Evolutionary conservation across 2,113 vertebrate genomes (phyloP).

Genomic region (Festucalex cinctus): DNA sequence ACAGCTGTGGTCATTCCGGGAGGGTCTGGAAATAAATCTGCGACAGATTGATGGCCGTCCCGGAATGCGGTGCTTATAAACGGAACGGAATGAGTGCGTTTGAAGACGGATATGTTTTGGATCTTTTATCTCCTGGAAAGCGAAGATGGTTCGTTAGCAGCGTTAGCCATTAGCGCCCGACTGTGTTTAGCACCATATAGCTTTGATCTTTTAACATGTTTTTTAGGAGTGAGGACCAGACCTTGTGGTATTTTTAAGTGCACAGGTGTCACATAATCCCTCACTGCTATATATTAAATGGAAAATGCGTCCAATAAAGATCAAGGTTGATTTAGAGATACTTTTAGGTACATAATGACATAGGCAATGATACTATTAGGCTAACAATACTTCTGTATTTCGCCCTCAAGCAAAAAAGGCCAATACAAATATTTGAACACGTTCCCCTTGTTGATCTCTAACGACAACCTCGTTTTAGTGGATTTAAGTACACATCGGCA

Average conservation of each 20-base stretch:
- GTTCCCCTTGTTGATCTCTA: no score
- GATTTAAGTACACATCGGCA: no score
- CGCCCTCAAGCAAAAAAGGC: no score
- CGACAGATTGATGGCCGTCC: slow-evolving; percentile 82
- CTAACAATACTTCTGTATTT: no score
- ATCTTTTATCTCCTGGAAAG: slow-evolving; percentile 25
- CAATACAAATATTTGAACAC: no score
- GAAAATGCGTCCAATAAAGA: neutral
- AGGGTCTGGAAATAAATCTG: slow-evolving; percentile 76
- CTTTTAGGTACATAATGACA: no score
- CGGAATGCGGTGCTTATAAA: slow-evolving; percentile 82
- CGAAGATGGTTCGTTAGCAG: neutral
- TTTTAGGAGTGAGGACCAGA: neutral
- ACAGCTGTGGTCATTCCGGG: slow-evolving; percentile 81
- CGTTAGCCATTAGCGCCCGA: neutral
- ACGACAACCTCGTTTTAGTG: no score
- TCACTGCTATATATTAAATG: neutral
- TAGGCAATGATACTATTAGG: no score
- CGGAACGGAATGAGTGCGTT: slow-evolving; percentile 74
- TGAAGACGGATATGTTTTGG: slow-evolving; percentile 57
- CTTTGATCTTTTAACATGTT: neutral
- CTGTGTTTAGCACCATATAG: neutral
- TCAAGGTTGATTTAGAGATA: neutral
- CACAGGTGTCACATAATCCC: neutral
- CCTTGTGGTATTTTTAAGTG: neutral